A percentile compares a stretch with the other conserved stretches of the same genome.
These are phyloP conservation scores for Steinernema feltiae DNA, from an alignment of 1,140 invertebrate species.

Conservation along the genomic window DNA sequence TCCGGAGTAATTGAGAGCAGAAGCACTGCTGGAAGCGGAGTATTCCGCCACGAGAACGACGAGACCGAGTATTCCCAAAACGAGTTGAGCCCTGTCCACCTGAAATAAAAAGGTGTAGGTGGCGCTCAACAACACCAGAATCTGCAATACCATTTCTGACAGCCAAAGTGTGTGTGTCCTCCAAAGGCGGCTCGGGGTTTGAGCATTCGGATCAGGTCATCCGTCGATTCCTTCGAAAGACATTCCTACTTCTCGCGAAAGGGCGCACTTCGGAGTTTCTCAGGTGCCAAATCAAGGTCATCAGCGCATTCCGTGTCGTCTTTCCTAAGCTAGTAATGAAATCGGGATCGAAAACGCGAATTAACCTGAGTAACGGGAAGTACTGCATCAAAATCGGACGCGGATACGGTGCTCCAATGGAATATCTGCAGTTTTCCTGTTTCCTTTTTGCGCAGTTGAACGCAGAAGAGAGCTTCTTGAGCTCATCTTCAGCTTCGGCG, in stretches of 20 bases:
- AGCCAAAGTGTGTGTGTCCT: constrained; percentile 87
- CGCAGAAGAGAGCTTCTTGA: constrained; percentile 66
- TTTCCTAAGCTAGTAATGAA: constrained; percentile 60
- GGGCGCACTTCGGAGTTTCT: constrained; percentile 63
- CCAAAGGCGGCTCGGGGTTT: constrained; percentile 75
- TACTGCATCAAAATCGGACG: constrained; percentile 66
- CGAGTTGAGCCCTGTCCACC: constrained; percentile 27
- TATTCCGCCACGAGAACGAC: constrained; percentile 92
- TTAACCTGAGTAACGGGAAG: constrained; percentile 74
- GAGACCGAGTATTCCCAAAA: constrained; percentile 68
- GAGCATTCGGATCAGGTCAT: constrained; percentile 68
- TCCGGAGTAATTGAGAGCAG: constrained; percentile 70
- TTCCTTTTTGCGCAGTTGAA: constrained; percentile 58
- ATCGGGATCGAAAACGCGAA: background rate
- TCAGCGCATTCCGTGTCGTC: constrained; percentile 78
- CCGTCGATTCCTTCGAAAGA: constrained; percentile 74
- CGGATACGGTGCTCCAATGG: constrained; percentile 23
- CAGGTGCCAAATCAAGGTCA: constrained; percentile 70
- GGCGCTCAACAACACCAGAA: background rate
- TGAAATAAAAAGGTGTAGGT: constrained; percentile 18
- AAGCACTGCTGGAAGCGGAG: constrained; percentile 80
- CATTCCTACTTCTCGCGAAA: constrained; percentile 81
- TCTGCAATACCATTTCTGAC: constrained; percentile 65
- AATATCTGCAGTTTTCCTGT: constrained; percentile 25
- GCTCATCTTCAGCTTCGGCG: constrained; percentile 67